Evolutionary conservation across 2,797 vertebrate species (phyloP), one percentile per base, ranked within the genome.

Genomic region (Helarctos malayanus): DNA sequence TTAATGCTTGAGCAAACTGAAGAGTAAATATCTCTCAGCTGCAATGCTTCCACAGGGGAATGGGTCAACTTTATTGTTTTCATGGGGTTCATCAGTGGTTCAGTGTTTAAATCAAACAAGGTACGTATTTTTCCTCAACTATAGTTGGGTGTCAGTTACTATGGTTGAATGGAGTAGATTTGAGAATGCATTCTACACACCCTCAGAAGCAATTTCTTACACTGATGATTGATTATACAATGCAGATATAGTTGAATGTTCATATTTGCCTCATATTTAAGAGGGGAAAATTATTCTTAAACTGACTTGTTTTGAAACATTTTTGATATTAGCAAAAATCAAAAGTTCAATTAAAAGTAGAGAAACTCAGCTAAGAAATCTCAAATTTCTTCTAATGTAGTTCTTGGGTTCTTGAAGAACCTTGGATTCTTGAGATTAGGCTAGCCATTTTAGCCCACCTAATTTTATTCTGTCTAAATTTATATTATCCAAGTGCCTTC

Each of bases 251-350:
- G 6, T 32, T 89, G 27, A 81, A 19, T 45, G 16, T 45, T 91
- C 7, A 13, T 81, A 69, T 49, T 80, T 85, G 63, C 56, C 41
- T 90, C 81, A 45, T 49, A 78, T 41, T 84, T 97, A 78, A 83
- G 35, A 29, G 27, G 38, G 47, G 19, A 38, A 89, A 92, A 78
- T 73, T 52, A 45, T 61, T 61, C 7, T 56, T 61, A 87, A 93
- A 35, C 27, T 59, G 23, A 83, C n/a, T 81, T 79, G 21, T 78
- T 86, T 95, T 76, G 32, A 94, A 89, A 57, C 47, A 52, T 73
- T 56, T 87, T 68, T 82, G n/a, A n/a, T 79, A 7, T 45, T 78
- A 69, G 27, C 10, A 80, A 49, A 87, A 61, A 83, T 82, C 14
- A 49, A 15, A 68, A 57, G 1, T 65, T 91, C 27, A 87, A 47